A percentile compares a stretch with the other conserved stretches of the same genome.
phyloP scores from a whole-genome alignment of 2,888 invertebrate species.

The Aethes cnicana region DNA sequence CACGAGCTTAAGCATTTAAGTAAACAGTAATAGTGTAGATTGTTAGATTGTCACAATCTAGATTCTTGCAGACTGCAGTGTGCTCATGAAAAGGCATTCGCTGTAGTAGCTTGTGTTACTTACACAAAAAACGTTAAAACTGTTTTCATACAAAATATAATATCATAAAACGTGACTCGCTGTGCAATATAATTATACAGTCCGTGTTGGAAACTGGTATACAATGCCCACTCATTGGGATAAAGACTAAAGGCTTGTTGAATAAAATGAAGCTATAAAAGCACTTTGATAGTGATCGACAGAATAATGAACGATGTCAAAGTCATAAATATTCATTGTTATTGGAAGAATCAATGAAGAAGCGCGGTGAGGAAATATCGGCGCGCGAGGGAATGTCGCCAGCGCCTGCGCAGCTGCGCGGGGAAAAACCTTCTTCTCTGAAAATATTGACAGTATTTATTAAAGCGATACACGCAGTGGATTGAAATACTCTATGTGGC shows the following conservation, averaged over 20 bases:
- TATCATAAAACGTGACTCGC: no score
- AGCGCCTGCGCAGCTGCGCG: slow-evolving; percentile 37
- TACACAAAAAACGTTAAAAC: no score
- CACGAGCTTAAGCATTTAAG: slow-evolving; percentile 2
- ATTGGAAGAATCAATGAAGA: slow-evolving; percentile 44
- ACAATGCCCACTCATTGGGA: neutral
- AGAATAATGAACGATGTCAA: slow-evolving; percentile 6
- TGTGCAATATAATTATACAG: neutral
- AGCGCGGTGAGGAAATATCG: slow-evolving; percentile 52
- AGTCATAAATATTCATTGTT: slow-evolving; percentile 59
- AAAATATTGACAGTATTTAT: no score
- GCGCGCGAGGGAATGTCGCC: slow-evolving; percentile 62
- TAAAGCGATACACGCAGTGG: no score
- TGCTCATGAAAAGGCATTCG: slow-evolving; percentile 9
- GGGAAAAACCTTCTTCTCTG: no score
- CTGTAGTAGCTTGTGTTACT: no score
- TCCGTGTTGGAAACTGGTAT: neutral
- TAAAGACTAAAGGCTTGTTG: neutral
- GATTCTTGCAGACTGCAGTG: slow-evolving; percentile 8
- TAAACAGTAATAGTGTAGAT: no score
- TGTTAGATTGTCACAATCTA: slow-evolving; percentile 12
- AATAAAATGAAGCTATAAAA: slow-evolving; percentile 15
- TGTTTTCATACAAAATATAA: no score
- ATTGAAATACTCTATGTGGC: no score
- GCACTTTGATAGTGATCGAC: slow-evolving; percentile 3